A percentile compares a stretch with the other conserved stretches of the same genome.
These are phyloP conservation scores for Calvadosia cruxmelitensis DNA, from an alignment of 30 jellyfish, hydroid and myxozoan genomes.

Conservation along the genomic window DNA sequence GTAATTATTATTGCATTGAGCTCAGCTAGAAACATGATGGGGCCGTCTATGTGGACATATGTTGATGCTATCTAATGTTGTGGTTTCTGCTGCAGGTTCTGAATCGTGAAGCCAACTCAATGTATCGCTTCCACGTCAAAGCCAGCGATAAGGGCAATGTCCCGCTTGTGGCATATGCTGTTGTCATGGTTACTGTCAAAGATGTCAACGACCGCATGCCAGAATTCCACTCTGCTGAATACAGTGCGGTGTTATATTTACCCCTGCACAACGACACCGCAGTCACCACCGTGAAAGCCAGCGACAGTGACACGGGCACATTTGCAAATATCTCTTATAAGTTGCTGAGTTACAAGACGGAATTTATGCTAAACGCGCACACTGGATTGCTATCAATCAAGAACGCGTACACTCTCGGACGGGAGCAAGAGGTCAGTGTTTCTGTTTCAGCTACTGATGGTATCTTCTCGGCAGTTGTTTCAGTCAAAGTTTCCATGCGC, in stretches of 20 bases:
- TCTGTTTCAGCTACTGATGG: conserved; percentile 78
- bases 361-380: conserved; percentile 26
- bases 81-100: conserved; percentile 47
- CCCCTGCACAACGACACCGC: conserved; percentile 55
- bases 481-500: conserved; percentile 18
- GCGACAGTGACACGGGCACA: conserved; percentile 59
- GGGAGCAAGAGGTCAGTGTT: neutral
- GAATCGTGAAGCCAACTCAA: conserved; percentile 54
- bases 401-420: neutral
- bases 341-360: conserved; percentile 23
- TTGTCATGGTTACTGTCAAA: conserved; percentile 29
- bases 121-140: conserved; percentile 35
- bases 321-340: conserved; percentile 36
- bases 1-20: too few species aligned
- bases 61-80: too few species aligned
- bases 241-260: conserved; percentile 26
- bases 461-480: conserved; percentile 42
- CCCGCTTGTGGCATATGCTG: conserved; percentile 37
- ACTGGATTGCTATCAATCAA: conserved; percentile 43
- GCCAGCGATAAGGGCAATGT: conserved; percentile 76
- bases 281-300: conserved; percentile 55
- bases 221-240: conserved; percentile 27
- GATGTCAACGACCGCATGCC: conserved; percentile 87
- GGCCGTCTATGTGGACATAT: too few species aligned
- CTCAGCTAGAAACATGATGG: too few species aligned